Base-by-base conservation (phyloP, 2,888 invertebrate genomes). In the Stenurella melanura region DNA sequence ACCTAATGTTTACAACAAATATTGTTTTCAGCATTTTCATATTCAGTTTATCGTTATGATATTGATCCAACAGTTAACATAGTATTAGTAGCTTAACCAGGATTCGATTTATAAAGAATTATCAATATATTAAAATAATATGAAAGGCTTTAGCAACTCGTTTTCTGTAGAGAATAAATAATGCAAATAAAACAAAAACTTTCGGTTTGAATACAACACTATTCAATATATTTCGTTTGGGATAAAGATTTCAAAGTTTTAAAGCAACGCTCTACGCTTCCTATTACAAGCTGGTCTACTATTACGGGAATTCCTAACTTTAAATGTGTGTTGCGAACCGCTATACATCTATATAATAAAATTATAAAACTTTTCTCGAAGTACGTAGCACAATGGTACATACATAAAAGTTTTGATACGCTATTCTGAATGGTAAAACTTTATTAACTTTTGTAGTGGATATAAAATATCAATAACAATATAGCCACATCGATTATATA, bases 261-360 rank as follows among this genome's bases (percentile, higher is more conserved):
- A 34, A 64, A 64, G 17, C 63, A 38, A 10, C 18, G 18, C 38
- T 11, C 38, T 64, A 18, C 19, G 63, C 38, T 64, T 64, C n/a
- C 38, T 38, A 18, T 64, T 38, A 38, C 38, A 64, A 64, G 19
- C 61, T n/a, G 26, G 18, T 12, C 17, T 34, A n/a, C 26, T 19
- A 61, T 61, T 61, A 64, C 17, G 18, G 17, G 63, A 38, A 64
- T 38, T n/a, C 6, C 30, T 34, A 64, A 64, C 63, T 64, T 64
- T 64, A 38, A 64, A 64, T 64, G 63, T 64, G 17, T 64, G 63
- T 64, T 38, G 63, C 10, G 18, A 64, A 64, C 63, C 38, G 19
- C 63, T 18, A 38, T 64, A 64, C 63, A 38, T 38, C 38, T 64
- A 64, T 34, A 64, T 34, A 38, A 38, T 64, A 61, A 30, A 61